These are phyloP conservation scores for Ichneumoninae sp. DNA, from an alignment of 2,888 invertebrate genomes.

Conservation along the genomic window DNA sequence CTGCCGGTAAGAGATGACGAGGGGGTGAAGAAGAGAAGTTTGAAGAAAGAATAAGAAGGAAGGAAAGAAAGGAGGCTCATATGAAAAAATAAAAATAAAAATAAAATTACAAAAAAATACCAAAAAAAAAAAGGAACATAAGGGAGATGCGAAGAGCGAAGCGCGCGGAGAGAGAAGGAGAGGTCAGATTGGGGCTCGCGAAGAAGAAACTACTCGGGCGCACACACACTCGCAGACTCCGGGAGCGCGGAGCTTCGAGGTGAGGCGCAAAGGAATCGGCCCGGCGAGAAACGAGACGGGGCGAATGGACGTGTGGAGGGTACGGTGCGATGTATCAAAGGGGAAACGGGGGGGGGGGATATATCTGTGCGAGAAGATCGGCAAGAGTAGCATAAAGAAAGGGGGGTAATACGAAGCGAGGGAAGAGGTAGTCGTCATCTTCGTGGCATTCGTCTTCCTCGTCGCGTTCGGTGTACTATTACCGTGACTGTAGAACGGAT, in stretches of 20 bases:
- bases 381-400: conserved; percentile 31
- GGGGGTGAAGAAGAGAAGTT: conserved; percentile 39
- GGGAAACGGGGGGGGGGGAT: conserved; percentile 26
- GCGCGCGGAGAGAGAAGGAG: conserved; percentile 42
- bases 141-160: conserved; percentile 11
- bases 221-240: background rate
- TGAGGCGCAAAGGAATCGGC: conserved; percentile 27
- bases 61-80: conserved; percentile 37
- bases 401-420: conserved; percentile 39
- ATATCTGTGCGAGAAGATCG: conserved; percentile 30
- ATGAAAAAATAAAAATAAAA: conserved; percentile 10
- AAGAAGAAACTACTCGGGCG: conserved; percentile 55
- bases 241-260: conserved; percentile 9
- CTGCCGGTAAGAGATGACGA: conserved; percentile 54
- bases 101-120: background rate
- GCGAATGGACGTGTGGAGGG: conserved; percentile 52
- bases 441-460: conserved; percentile 54
- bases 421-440: conserved; percentile 54
- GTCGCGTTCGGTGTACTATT: background rate
- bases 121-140: background rate
- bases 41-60: conserved; percentile 47
- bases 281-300: conserved; percentile 46
- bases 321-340: conserved; percentile 20
- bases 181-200: conserved; percentile 57
- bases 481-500: background rate